Percentiles rank a stretch among this genome's conserved stretches.
phyloP scores from a whole-genome alignment of 2,888 invertebrate species.

The Drosophila differens region DNA sequence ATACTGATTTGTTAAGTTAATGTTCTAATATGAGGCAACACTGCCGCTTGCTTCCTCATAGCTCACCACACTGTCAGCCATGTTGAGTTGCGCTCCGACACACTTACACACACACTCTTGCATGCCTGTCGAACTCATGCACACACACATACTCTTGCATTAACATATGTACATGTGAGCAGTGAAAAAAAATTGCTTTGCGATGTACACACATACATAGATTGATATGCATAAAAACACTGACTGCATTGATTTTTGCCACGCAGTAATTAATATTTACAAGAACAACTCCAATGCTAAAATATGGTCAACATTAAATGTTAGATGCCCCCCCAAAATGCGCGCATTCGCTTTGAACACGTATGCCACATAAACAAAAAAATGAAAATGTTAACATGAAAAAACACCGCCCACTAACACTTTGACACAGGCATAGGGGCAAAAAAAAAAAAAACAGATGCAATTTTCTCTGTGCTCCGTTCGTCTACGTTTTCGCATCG shows the following conservation, averaged over 20 bases:
- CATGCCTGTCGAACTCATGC: slow-evolving; percentile 24
- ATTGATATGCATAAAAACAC: slow-evolving; percentile 38
- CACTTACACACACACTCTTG: slow-evolving; percentile 56
- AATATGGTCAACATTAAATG: slow-evolving; percentile 3
- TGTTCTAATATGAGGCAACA: slow-evolving; percentile 31
- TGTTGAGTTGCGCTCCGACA: slow-evolving; percentile 77
- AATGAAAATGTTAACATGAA: slow-evolving; percentile 48
- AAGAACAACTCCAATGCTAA: slow-evolving; percentile 19
- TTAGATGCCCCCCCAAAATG: slow-evolving; percentile 10
- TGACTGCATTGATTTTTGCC: slow-evolving; percentile 66
- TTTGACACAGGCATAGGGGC: slow-evolving; percentile 13
- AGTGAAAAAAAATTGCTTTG: slow-evolving; percentile 35
- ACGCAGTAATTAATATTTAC: slow-evolving; percentile 47
- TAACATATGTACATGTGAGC: slow-evolving; percentile 37
- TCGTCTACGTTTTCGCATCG: slow-evolving; percentile 4
- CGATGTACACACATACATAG: slow-evolving; percentile 24
- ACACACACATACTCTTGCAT: slow-evolving; percentile 33
- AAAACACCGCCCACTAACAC: slow-evolving; percentile 65
- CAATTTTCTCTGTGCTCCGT: slow-evolving; percentile 14
- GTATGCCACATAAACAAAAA: slow-evolving; percentile 67
- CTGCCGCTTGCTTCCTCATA: slow-evolving; percentile 39
- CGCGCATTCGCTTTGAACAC: slow-evolving; percentile 57
- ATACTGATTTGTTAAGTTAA: background rate
- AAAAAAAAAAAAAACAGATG: slow-evolving; percentile 10
- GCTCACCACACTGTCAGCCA: slow-evolving; percentile 74